Evolutionary conservation across 2,797 vertebrate genomes (phyloP).

Genomic region (Eutrigla gurnardus): DNA sequence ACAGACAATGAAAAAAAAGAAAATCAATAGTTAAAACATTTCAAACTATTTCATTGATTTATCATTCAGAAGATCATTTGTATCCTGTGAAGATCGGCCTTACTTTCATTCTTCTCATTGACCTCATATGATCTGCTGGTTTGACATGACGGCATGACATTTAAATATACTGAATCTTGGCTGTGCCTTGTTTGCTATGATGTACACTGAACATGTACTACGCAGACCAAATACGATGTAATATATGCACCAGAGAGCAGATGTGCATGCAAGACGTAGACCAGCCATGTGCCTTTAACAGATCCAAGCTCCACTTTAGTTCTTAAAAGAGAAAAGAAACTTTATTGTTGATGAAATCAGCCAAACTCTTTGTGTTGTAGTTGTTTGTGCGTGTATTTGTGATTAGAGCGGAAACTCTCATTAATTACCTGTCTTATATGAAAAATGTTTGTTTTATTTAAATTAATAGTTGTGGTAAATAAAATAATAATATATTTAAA

Average conservation of each 20-base stretch:
- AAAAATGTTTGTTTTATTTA: conserved; percentile 34
- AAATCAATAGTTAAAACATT: not conserved
- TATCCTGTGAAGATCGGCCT: not conserved
- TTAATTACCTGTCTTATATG: conserved; percentile 12
- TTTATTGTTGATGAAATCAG: conserved; percentile 2
- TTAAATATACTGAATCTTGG: conserved; percentile 8
- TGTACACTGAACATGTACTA: conserved; percentile 5
- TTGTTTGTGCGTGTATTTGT: conserved; percentile 29
- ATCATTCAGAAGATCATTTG: conserved; percentile 2
- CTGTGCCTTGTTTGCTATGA: conserved; percentile 18
- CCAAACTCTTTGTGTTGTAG: not conserved
- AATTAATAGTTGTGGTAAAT: not conserved
- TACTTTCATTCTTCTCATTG: conserved; percentile 8
- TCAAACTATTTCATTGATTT: not conserved
- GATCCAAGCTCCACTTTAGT: conserved; percentile 2
- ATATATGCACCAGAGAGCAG: conserved; percentile 21
- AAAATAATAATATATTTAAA: conserved; percentile 57
- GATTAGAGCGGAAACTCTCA: not conserved
- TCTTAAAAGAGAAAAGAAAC: not conserved
- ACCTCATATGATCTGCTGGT: not conserved
- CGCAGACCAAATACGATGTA: conserved; percentile 23
- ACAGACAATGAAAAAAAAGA: not conserved
- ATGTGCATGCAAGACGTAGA: conserved; percentile 5
- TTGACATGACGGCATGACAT: conserved; percentile 25
- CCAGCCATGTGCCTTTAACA: conserved; percentile 37